These are phyloP conservation scores for Condylura cristata DNA, from an alignment of 2,113 vertebrate species.

Conservation along the genomic window DNA sequence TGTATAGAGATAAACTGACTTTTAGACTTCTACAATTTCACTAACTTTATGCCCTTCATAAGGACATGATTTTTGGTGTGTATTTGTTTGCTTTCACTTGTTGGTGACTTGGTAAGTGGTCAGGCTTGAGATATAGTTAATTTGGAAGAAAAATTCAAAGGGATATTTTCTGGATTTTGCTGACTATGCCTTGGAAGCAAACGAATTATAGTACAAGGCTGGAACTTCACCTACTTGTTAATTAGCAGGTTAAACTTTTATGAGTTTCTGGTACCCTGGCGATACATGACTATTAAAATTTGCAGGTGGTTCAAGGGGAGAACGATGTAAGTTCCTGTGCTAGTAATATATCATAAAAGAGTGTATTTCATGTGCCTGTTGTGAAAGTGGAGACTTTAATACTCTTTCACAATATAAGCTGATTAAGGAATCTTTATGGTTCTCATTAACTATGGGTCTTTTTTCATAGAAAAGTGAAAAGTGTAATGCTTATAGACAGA, in stretches of 20 bases:
- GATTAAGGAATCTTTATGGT: slow-evolving; percentile 89
- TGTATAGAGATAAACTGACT: slow-evolving; percentile 23
- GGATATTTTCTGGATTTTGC: slow-evolving; percentile 79
- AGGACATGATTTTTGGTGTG: background rate
- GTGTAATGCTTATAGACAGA: slow-evolving; percentile 80
- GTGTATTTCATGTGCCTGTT: slow-evolving; percentile 86
- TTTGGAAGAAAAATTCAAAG: slow-evolving; percentile 53
- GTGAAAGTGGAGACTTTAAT: slow-evolving; percentile 87
- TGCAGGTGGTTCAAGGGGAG: slow-evolving; percentile 89
- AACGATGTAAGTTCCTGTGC: slow-evolving; percentile 85
- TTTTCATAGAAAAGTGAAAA: slow-evolving; percentile 83
- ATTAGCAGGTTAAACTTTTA: slow-evolving; percentile 91
- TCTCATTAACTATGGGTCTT: slow-evolving; percentile 84
- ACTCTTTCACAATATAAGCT: slow-evolving; percentile 84
- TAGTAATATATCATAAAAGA: slow-evolving; percentile 88
- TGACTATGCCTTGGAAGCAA: slow-evolving; percentile 84
- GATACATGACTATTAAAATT: slow-evolving; percentile 90
- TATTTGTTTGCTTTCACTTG: slow-evolving; percentile 30
- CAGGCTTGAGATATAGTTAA: background rate
- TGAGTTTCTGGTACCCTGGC: slow-evolving; percentile 90
- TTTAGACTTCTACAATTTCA: slow-evolving; percentile 37
- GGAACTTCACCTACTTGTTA: slow-evolving; percentile 87
- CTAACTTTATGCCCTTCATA: background rate
- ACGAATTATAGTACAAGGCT: slow-evolving; percentile 81
- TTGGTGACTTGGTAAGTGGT: slow-evolving; percentile 28